Conservation (phyloP, 2,113 vertebrate species). For the Apistogramma diplotaenia region DNA sequence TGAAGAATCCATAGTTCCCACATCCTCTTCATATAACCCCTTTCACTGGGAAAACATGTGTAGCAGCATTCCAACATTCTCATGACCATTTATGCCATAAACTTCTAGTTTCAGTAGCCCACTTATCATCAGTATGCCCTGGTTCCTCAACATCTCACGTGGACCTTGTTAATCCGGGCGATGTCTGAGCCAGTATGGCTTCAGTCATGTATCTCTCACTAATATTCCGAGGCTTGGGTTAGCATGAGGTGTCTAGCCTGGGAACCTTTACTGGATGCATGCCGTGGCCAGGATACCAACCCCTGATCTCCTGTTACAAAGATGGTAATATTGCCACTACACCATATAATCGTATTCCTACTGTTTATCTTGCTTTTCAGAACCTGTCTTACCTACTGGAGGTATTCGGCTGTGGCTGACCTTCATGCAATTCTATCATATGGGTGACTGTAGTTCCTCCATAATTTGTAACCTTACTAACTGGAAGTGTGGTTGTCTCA, state of each 20-base stretch:
- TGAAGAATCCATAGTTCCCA: neutral
- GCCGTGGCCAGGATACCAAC: too few relatives aligned
- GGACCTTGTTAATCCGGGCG: fast-evolving
- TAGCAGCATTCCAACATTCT: neutral
- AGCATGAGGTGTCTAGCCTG: neutral
- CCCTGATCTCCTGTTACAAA: too few relatives aligned
- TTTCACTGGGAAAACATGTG: neutral
- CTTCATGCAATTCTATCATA: too few relatives aligned
- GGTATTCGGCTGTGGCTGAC: too few relatives aligned
- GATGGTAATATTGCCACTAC: too few relatives aligned
- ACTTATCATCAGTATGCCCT: neutral
- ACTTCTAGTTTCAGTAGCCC: neutral
- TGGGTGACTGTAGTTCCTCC: too few relatives aligned
- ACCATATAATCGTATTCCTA: too few relatives aligned
- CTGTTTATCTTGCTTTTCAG: too few relatives aligned
- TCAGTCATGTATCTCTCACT: neutral
- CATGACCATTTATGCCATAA: neutral
- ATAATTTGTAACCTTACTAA: too few relatives aligned
- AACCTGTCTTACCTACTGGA: too few relatives aligned
- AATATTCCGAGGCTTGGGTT: fast-evolving
- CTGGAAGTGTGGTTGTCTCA: too few relatives aligned
- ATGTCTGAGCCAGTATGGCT: neutral
- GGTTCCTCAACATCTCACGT: neutral
- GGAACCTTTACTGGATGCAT: neutral
- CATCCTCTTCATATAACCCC: neutral